These are phyloP conservation scores for Phenganax stokvisi DNA, from an alignment of 92 coral and sea anemone genomes.

Conservation along the genomic window DNA sequence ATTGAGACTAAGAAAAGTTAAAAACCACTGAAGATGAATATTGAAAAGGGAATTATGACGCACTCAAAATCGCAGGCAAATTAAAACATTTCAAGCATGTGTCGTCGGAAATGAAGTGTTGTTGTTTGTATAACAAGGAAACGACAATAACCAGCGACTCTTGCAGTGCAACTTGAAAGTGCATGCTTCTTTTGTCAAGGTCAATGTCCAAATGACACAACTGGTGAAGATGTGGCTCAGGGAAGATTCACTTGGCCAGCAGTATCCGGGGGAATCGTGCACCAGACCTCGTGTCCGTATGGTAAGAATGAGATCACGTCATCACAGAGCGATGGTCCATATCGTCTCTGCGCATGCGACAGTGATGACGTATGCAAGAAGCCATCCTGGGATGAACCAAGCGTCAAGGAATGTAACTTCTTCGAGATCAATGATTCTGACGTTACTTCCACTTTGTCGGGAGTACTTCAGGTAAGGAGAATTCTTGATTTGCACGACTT, in stretches of 20 bases:
- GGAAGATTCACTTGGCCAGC: conserved; percentile 7
- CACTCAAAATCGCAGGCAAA: too few relatives aligned
- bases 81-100: too few relatives aligned
- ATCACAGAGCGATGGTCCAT: not conserved
- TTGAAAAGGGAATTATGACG: too few relatives aligned
- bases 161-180: too few relatives aligned
- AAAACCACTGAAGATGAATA: too few relatives aligned
- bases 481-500: too few relatives aligned
- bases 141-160: too few relatives aligned
- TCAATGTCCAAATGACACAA: conserved; percentile 18
- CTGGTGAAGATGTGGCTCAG: conserved; percentile 10
- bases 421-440: not conserved
- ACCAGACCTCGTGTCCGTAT: not conserved
- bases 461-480: not conserved
- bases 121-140: too few relatives aligned
- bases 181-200: not conserved
- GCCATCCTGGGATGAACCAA: conserved; percentile 13
- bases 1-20: not conserved
- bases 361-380: not conserved
- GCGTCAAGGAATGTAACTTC: not conserved
- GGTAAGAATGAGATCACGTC: not conserved
- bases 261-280: not conserved
- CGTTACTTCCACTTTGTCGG: not conserved
- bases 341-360: conserved; percentile 17
- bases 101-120: too few relatives aligned